A percentile compares a stretch with the other conserved stretches of the same genome.
phyloP scores from a whole-genome alignment of 1,140 invertebrate genomes.

The Habropoda laboriosa region DNA sequence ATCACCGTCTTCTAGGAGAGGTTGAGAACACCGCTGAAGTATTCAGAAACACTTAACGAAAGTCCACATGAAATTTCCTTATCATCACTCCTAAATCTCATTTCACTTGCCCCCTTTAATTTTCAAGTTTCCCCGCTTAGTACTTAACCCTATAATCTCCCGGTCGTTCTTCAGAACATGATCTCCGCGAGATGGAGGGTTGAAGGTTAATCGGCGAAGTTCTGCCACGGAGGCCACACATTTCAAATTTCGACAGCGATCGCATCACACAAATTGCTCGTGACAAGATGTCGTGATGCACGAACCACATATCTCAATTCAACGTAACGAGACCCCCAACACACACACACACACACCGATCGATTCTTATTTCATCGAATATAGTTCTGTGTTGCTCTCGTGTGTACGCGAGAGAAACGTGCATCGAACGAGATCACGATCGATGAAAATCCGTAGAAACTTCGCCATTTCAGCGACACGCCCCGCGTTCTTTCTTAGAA shows the following conservation, averaged over 20 bases:
- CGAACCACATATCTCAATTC: slow-evolving; percentile 16
- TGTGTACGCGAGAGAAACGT: no score
- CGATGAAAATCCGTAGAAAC: not conserved
- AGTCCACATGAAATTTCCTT: not conserved
- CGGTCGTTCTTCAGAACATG: not conserved
- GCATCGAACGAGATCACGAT: no score
- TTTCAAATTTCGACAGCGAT: slow-evolving; percentile 1
- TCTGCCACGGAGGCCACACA: not conserved
- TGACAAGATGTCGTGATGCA: not conserved
- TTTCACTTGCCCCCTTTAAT: not conserved
- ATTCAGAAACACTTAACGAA: not conserved
- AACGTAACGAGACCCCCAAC: no score
- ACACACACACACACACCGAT: not conserved
- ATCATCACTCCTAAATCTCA: not conserved
- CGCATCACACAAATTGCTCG: slow-evolving; percentile 6
- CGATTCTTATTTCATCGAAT: slow-evolving; percentile 5
- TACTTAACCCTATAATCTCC: not conserved
- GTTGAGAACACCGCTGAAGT: not conserved
- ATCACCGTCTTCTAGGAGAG: no score
- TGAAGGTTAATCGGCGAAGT: not conserved
- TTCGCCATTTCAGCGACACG: not conserved
- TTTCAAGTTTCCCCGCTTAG: not conserved
- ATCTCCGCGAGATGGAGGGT: not conserved
- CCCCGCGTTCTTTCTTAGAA: not conserved
- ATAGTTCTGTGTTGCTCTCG: no score